A percentile compares a stretch with the other conserved stretches of the same genome.
Conservation (phyloP, 2,888 invertebrate species). For the Salpingus planirostris region DNA sequence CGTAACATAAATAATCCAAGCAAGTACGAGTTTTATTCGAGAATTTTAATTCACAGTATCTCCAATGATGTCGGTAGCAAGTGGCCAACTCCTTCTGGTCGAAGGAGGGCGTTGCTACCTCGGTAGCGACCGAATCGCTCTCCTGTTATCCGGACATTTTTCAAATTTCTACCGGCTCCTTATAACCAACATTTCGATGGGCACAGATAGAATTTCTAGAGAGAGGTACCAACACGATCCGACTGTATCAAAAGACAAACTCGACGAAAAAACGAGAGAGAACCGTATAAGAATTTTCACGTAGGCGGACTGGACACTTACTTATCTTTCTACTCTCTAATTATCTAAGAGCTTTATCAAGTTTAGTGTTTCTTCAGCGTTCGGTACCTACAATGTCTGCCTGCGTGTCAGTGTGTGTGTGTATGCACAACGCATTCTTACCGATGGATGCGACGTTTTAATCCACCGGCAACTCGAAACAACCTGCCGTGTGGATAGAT, state of each 20-base stretch:
- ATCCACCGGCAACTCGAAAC: constrained; percentile 23
- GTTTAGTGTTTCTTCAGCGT: constrained; percentile 31
- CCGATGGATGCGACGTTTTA: constrained; percentile 22
- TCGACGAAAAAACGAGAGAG: too few relatives aligned
- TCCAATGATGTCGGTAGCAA: constrained; percentile 17
- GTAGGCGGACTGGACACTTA: constrained; percentile 30
- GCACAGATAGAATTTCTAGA: background rate
- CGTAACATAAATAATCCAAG: constrained; percentile 32
- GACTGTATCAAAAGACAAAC: constrained; percentile 4
- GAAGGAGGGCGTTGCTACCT: constrained; percentile 24
- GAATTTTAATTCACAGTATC: constrained; percentile 34
- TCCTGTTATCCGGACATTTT: constrained; percentile 26
- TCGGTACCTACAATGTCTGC: constrained; percentile 19
- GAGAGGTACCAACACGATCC: background rate
- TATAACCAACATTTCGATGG: background rate
- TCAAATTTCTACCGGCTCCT: constrained; percentile 23
- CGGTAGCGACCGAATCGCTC: constrained; percentile 22
- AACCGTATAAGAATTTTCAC: constrained; percentile 15
- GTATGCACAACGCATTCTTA: constrained; percentile 25
- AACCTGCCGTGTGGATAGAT: constrained; percentile 22
- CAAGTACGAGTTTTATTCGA: constrained; percentile 32
- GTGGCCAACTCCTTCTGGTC: constrained; percentile 21
- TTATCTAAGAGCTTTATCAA: constrained; percentile 38
- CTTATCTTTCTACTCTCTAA: constrained; percentile 37
- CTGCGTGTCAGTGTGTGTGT: constrained; percentile 6